Evolutionary conservation across 2,888 invertebrate genomes (phyloP), one percentile per base, ranked within the genome.

Genomic region (Apotomis capreana): DNA sequence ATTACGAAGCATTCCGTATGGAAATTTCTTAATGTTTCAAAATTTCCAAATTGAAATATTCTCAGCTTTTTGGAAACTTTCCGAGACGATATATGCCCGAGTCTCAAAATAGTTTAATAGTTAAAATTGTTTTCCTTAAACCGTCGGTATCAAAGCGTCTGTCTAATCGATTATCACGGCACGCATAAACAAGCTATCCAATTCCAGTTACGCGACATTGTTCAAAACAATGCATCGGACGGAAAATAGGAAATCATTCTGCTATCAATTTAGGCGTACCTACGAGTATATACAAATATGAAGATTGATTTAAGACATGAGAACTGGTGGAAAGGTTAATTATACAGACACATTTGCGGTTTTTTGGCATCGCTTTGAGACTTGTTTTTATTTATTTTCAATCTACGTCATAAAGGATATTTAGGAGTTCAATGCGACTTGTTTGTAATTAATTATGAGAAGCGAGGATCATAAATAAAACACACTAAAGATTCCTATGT

Each of bases 241-340:
- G 54, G 4, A 54, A 64, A 64, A 64, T 54, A 57, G 12, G 40
- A 62, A 62, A 51, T 37, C 13, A 37, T 62, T 49, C 36, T n/a
- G 36, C 49, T 62, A 26, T 46, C 26, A n/a, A 54, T 64, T 64
- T 54, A 64, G 44, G 8, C 40, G 49, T 26, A n/a, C n/a, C n/a
- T n/a, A n/a, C n/a, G n/a, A n/a, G n/a, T n/a, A 9, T 10, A 9
- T 9, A 49, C 9, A 10, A 10, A 49, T 9, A 12, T 3, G 3
- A 49, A 49, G 49, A 40, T 5, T 40, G 5, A 40, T 40, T 40
- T 40, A 6, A 40, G 4, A 40, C 40, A 40, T 4, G 40, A 40
- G 40, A 3, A 40, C 3, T 5, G 40, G 40, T 40, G 4, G 5
- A 40, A 40, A 40, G 40, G 40, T 40, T 40, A 40, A 40, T 40